Evolutionary conservation across 1,140 invertebrate genomes (phyloP).

Genomic region (Carposina sasakii): DNA sequence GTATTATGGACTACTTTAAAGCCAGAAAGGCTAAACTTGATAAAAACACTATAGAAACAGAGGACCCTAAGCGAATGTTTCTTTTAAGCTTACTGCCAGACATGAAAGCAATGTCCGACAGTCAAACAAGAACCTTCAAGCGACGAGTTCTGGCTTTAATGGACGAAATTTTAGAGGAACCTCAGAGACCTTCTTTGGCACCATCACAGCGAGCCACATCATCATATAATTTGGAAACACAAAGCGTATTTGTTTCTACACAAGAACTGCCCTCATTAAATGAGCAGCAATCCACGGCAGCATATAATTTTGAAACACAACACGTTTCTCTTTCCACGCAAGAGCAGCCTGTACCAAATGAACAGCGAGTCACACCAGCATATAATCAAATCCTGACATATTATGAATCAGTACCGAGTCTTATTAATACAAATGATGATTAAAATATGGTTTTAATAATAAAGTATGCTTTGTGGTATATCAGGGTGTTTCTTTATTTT

Average conservation of each 20-base stretch:
- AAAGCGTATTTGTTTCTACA: conserved; percentile 5
- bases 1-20: conserved; percentile 15
- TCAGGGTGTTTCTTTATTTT: too few species aligned
- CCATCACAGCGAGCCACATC: conserved; percentile 12
- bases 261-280: conserved; percentile 10
- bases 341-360: conserved; percentile 15
- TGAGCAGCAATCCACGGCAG: conserved; percentile 14
- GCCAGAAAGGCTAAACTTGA: conserved; percentile 15
- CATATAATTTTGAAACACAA: conserved; percentile 12
- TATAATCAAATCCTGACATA: conserved; percentile 15
- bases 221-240: conserved; percentile 11
- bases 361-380: conserved; percentile 11
- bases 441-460: too few species aligned
- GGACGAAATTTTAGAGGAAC: conserved; percentile 19
- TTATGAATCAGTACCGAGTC: conserved; percentile 13
- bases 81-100: conserved; percentile 19
- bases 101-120: conserved; percentile 17
- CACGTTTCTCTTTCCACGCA: conserved; percentile 10
- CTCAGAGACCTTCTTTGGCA: conserved; percentile 13
- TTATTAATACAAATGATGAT: conserved; percentile 13
- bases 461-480: too few species aligned
- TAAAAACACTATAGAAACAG: conserved; percentile 9
- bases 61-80: conserved; percentile 23
- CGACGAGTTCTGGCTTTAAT: conserved; percentile 13
- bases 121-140: conserved; percentile 20